Conservation (phyloP, 2,888 invertebrate species). For the Ectemnius cavifrons region DNA sequence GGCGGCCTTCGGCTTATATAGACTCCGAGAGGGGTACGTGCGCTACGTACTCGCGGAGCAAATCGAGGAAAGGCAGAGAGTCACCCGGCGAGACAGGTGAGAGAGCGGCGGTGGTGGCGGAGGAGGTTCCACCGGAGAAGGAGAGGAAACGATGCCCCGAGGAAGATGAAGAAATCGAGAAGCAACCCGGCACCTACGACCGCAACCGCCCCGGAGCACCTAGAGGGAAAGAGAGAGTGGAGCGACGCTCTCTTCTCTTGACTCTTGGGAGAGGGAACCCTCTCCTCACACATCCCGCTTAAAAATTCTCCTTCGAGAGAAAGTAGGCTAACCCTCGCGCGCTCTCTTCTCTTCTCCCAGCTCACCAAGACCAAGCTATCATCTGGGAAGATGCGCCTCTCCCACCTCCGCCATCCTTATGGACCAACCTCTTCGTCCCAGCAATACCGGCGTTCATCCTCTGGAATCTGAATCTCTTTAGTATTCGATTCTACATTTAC, state of each 20-base stretch:
- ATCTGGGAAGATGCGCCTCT: conserved; percentile 55
- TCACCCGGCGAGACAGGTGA: conserved; percentile 25
- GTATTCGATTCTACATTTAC: no score
- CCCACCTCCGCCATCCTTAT: conserved; percentile 17
- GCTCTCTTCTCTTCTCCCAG: conserved; percentile 27
- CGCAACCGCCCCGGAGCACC: not conserved
- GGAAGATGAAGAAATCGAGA: conserved; percentile 17
- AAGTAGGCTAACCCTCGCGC: conserved; percentile 73
- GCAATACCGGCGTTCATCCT: not conserved
- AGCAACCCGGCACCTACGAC: not conserved
- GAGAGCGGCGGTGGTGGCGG: conserved; percentile 27
- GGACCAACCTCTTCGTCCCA: not conserved
- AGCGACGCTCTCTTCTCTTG: conserved; percentile 49
- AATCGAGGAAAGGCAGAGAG: conserved; percentile 65
- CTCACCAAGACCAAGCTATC: not conserved
- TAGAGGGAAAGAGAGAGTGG: conserved; percentile 39
- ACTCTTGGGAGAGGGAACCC: conserved; percentile 55
- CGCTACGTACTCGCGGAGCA: conserved; percentile 59
- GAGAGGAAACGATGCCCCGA: conserved; percentile 30
- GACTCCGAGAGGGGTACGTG: conserved; percentile 68
- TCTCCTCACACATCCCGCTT: conserved; percentile 61
- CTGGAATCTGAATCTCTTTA: not conserved
- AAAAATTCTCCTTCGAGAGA: conserved; percentile 76
- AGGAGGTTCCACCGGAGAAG: conserved; percentile 37
- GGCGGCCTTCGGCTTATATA: conserved; percentile 73